These are phyloP conservation scores for Macrophya alboannulata DNA, from an alignment of 2,888 invertebrate species.

Conservation along the genomic window DNA sequence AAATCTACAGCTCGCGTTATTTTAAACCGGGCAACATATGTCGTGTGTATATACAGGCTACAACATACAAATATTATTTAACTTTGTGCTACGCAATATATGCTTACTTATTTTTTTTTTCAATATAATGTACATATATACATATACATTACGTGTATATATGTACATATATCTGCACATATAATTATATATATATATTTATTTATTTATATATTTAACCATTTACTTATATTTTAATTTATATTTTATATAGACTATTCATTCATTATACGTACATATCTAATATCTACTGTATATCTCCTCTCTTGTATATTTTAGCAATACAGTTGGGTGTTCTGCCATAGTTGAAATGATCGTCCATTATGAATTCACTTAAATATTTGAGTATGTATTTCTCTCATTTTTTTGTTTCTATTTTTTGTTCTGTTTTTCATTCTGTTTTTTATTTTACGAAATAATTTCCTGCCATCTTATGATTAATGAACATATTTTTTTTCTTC, in stretches of 20 bases:
- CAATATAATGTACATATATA: slow-evolving; percentile 54
- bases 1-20: slow-evolving; percentile 51
- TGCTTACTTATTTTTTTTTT: slow-evolving; percentile 47
- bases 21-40: slow-evolving; percentile 55
- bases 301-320: slow-evolving; percentile 62
- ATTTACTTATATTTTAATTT: slow-evolving; percentile 64
- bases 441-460: background rate
- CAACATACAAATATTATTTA: slow-evolving; percentile 74
- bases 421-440: background rate
- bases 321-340: slow-evolving; percentile 60
- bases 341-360: slow-evolving; percentile 59
- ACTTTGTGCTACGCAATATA: slow-evolving; percentile 71
- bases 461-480: background rate
- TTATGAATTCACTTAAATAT: background rate
- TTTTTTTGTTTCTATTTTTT: background rate
- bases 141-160: slow-evolving; percentile 36
- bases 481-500: background rate
- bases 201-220: slow-evolving; percentile 61
- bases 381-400: background rate
- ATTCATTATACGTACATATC: slow-evolving; percentile 51
- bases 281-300: slow-evolving; percentile 60
- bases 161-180: slow-evolving; percentile 17
- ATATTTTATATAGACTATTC: slow-evolving; percentile 60
- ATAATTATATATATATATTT: slow-evolving; percentile 53
- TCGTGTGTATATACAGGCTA: slow-evolving; percentile 71